phyloP scores from a whole-genome alignment of 2,113 vertebrate species.

The Pleuronectes platessa region DNA sequence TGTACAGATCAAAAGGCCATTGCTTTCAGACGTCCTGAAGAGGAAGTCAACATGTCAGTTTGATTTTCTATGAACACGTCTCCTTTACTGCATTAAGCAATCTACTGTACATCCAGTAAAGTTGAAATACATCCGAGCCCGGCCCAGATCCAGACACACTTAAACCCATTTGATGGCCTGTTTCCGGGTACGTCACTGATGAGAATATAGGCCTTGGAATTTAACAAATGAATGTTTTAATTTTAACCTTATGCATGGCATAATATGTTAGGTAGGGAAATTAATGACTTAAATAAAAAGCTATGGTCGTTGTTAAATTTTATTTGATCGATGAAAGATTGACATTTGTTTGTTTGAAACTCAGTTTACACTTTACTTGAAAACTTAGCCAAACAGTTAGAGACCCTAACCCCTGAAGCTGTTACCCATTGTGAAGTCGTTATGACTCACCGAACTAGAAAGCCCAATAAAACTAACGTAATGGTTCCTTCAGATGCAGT shows the following conservation, averaged over 20 bases:
- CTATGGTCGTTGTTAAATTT: neutral
- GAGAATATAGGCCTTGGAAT: conserved; percentile 19
- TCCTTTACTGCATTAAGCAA: conserved; percentile 31
- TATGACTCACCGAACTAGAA: no score
- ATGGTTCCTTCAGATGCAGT: neutral
- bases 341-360: neutral
- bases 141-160: conserved; percentile 3
- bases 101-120: conserved; percentile 18
- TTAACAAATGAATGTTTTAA: conserved; percentile 11
- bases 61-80: conserved; percentile 57
- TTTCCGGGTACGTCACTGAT: conserved; percentile 13
- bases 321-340: neutral
- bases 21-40: conserved; percentile 39
- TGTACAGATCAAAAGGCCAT: conserved; percentile 62
- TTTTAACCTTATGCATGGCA: neutral
- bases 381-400: neutral
- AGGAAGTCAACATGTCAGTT: conserved; percentile 65
- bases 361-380: neutral
- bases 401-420: neutral
- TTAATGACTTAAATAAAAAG: neutral
- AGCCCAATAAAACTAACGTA: neutral
- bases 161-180: conserved; percentile 15
- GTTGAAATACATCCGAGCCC: conserved; percentile 33
- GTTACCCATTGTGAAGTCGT: neutral
- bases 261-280: neutral